phyloP scores from a whole-genome alignment of 2,888 invertebrate genomes.

The Alloscopus bannaensis region DNA sequence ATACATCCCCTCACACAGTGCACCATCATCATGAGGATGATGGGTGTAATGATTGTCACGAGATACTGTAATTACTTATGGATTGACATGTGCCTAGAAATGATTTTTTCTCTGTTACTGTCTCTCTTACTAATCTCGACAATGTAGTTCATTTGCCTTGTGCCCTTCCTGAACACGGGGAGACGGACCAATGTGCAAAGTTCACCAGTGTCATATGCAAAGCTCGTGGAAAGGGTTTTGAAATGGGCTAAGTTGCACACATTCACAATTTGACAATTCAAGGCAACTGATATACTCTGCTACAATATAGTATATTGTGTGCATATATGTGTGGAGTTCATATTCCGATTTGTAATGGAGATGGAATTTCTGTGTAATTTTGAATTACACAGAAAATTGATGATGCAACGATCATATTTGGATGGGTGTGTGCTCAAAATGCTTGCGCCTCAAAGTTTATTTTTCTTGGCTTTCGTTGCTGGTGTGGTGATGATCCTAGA shows the following conservation, averaged over 20 bases:
- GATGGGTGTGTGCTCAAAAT: constrained; percentile 33
- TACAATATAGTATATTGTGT: constrained; percentile 14
- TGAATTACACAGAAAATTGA: constrained; percentile 18
- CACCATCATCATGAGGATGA: constrained; percentile 33
- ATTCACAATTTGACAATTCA: constrained; percentile 48
- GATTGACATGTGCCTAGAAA: constrained; percentile 54
- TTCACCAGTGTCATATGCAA: too few relatives aligned
- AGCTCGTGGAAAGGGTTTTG: too few relatives aligned
- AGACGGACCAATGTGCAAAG: constrained; percentile 26
- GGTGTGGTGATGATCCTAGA: constrained; percentile 23
- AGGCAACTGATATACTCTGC: constrained; percentile 24
- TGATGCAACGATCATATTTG: constrained; percentile 30
- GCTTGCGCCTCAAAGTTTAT: too few relatives aligned
- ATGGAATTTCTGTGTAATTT: constrained; percentile 12
- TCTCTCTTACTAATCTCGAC: too few relatives aligned
- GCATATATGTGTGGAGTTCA: neutral
- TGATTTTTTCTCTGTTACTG: constrained; percentile 17
- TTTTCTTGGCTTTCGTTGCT: constrained; percentile 12
- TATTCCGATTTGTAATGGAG: neutral
- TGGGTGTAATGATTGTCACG: constrained; percentile 58
- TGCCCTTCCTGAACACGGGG: constrained; percentile 20
- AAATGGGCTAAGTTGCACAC: too few relatives aligned
- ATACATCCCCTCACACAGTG: too few relatives aligned
- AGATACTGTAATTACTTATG: constrained; percentile 57
- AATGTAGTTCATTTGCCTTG: constrained; percentile 10